Evolutionary conservation across 2,113 vertebrate species (phyloP).

Genomic region (Dipodomys stephensi): DNA sequence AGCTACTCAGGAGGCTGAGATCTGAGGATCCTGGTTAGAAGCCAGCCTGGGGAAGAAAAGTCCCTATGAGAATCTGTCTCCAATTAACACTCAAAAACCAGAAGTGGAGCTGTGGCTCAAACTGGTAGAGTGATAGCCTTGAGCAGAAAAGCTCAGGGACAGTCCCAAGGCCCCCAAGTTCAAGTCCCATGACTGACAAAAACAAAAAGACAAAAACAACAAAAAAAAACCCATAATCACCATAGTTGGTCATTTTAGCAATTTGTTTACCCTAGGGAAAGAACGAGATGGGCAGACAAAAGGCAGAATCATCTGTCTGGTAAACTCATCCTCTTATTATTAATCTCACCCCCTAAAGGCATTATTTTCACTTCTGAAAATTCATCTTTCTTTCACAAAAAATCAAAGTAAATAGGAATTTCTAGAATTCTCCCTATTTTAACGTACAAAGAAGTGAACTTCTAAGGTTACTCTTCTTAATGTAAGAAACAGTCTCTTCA

Average conservation of each 20-base stretch:
- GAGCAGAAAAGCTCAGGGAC: too few relatives aligned
- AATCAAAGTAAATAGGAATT: not conserved
- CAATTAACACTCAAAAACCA: too few relatives aligned
- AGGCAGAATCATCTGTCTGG: not conserved
- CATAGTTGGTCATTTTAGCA: not conserved
- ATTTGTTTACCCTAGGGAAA: not conserved
- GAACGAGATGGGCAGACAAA: not conserved
- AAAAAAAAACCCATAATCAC: too few relatives aligned
- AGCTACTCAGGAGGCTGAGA: too few relatives aligned
- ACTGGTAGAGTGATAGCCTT: too few relatives aligned
- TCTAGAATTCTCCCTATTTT: not conserved
- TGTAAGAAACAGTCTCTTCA: not conserved
- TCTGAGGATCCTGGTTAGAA: too few relatives aligned
- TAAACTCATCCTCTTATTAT: not conserved
- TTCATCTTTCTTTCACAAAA: not conserved
- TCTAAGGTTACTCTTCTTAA: not conserved
- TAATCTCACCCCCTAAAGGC: not conserved
- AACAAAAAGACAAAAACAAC: too few relatives aligned
- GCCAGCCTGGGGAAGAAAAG: too few relatives aligned
- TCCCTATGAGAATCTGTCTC: too few relatives aligned
- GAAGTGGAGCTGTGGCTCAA: too few relatives aligned
- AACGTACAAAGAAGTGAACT: not conserved
- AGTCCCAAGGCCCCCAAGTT: too few relatives aligned
- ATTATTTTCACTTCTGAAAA: constrained; percentile 33
- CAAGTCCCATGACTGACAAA: too few relatives aligned